Base-by-base conservation (phyloP, 2,797 vertebrate genomes). In the Parauchenoglanis punctatus region DNA sequence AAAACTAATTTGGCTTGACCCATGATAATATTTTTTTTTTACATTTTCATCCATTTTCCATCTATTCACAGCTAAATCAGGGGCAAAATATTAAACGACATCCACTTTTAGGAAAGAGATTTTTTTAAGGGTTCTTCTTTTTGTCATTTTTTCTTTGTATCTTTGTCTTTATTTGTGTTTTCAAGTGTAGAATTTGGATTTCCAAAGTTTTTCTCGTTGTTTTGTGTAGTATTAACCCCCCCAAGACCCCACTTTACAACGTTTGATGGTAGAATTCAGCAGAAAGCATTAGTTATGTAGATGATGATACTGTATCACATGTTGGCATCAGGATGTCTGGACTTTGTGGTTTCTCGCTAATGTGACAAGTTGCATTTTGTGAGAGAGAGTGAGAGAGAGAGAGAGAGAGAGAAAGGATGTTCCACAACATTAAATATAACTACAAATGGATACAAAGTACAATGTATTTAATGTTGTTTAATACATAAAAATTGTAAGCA, bases 351-450 rank as follows among this genome's bases (percentile, higher is more conserved):
- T 67, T 65, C n/a, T 67, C 12, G n/a, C 63, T 67, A 67, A 28
- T 28, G 31, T 67, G 65, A 31, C 28, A 67, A 7, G 58, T 25
- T 25, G n/a, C 28, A 67, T 31, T 28, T 67, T 67, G 65, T 31
- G 35, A 40, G 35, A 40, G 35, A 40, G 35, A 25, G 59, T 7
- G 59, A 63, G 59, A n/a, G 59, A n/a, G 61, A n/a, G 0, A n/a
- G 61, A n/a, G 0, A 73, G 20, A 46, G 13, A 75, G n/a, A 5
- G 40, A 73, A 20, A 73, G 12, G 23, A 40, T 40, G 35, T 35
- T 68, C 65, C 65, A 35, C 28, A 35, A 70, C 70, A 73, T 44
- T 73, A 73, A 73, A 73, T 73, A 44, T 44, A 75, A 46, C 44
- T n/a, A 49, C 20, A 49, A 75, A 75, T 70, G 7, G 68, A 40